Evolutionary conservation across 2,797 vertebrate species (phyloP).

Genomic region (Anguilla anguilla): DNA sequence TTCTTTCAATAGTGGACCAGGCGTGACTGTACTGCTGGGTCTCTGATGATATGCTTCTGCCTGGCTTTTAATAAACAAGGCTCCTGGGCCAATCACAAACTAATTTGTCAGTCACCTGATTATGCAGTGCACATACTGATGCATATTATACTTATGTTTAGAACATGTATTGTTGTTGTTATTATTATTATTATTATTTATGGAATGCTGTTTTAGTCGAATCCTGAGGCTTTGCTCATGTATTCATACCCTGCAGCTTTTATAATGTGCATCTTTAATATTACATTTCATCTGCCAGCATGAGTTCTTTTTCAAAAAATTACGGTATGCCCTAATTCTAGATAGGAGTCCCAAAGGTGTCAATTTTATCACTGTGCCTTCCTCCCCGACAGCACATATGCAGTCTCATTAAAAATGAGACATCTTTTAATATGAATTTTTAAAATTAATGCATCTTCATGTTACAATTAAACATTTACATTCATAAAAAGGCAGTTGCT

Average conservation of each 20-base stretch:
- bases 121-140: not conserved
- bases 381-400: not conserved
- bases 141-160: not conserved
- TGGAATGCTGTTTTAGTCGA: not conserved
- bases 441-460: constrained; percentile 3
- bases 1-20: not conserved
- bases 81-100: not conserved
- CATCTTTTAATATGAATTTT: constrained; percentile 17
- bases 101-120: not conserved
- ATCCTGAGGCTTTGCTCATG: not conserved
- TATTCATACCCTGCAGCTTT: not conserved
- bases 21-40: not conserved
- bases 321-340: not conserved
- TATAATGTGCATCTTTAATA: not conserved
- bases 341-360: not conserved
- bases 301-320: not conserved
- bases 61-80: not conserved
- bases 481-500: constrained; percentile 2
- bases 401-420: not conserved
- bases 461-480: not conserved
- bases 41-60: not conserved
- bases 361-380: constrained; percentile 1
- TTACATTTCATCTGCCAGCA: not conserved
- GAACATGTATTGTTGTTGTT: not conserved
- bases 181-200: not conserved